phyloP scores from a whole-genome alignment of 2,113 vertebrate genomes.

The Glaucomys volans region DNA sequence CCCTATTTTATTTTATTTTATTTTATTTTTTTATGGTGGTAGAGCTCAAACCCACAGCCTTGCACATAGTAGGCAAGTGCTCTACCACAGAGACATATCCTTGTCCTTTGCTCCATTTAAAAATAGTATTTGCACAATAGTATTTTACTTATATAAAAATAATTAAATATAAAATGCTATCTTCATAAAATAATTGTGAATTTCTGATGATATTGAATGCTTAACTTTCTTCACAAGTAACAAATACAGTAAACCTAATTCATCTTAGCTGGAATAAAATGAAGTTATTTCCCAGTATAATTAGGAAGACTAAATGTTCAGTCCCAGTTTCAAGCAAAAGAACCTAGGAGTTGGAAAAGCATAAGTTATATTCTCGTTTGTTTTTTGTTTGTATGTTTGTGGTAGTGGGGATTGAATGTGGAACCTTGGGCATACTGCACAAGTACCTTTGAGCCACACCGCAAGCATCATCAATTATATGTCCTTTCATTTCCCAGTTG shows the following conservation, averaged over 20 bases:
- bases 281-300: not conserved
- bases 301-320: not conserved
- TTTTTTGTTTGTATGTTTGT: not conserved
- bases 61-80: not conserved
- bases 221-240: conserved; percentile 33
- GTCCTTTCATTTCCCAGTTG: not conserved
- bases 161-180: conserved; percentile 8
- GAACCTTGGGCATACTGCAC: too few relatives aligned
- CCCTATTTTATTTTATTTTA: not conserved
- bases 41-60: not conserved
- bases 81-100: not conserved
- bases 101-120: not conserved
- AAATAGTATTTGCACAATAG: not conserved
- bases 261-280: not conserved
- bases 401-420: not conserved
- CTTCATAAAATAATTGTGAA: not conserved
- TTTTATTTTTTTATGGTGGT: not conserved
- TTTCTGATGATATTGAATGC: not conserved
- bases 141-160: conserved; percentile 48
- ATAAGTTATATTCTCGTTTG: not conserved
- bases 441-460: not conserved
- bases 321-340: not conserved
- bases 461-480: not conserved
- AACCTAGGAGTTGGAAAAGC: not conserved
- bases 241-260: conserved; percentile 17